Evolutionary conservation across 2,113 vertebrate species (phyloP).

Genomic region (Melanerpes formicivorus): DNA sequence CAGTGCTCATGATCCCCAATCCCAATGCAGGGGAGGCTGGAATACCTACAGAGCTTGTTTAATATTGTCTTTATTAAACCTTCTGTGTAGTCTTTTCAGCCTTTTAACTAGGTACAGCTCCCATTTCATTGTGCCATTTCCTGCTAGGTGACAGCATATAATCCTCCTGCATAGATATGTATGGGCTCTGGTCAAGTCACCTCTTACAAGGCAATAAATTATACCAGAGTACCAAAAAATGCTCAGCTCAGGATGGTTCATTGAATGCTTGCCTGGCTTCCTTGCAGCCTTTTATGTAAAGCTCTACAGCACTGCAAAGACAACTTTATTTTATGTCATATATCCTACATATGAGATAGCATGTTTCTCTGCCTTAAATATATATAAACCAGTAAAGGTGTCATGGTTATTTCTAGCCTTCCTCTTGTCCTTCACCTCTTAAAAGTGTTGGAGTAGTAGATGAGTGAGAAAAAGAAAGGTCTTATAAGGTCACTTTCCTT

Average conservation of each 20-base stretch:
- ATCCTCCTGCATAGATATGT: background rate
- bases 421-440: background rate
- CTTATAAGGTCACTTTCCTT: background rate
- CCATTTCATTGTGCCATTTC: background rate
- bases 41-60: background rate
- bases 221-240: background rate
- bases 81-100: background rate
- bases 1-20: background rate
- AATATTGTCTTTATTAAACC: background rate
- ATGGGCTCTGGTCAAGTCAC: background rate
- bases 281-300: background rate
- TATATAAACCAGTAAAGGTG: background rate
- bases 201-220: background rate
- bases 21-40: rapidly evolving
- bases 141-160: background rate
- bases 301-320: background rate
- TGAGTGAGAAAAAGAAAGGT: background rate
- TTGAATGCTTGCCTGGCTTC: background rate
- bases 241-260: background rate
- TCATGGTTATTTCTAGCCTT: constrained; percentile 14
- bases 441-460: background rate
- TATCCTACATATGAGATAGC: background rate
- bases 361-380: background rate
- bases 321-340: background rate
- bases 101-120: background rate